Evolutionary conservation across 1,140 invertebrate species (phyloP).

Genomic region (Zaprionus africanus): DNA sequence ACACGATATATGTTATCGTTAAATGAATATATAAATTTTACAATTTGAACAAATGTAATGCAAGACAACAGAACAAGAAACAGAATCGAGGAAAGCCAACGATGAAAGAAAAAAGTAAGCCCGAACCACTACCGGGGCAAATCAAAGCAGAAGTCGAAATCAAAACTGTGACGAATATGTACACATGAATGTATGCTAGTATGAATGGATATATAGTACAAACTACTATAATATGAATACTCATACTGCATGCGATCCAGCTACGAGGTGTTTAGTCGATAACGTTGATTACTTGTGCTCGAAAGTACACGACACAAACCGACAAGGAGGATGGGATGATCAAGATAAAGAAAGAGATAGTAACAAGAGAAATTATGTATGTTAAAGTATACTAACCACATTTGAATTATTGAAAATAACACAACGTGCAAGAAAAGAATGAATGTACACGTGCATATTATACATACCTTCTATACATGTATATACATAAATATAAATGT

Average conservation of each 20-base stretch:
- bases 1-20: conserved; percentile 9
- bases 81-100: background rate
- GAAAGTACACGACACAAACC: conserved; percentile 3
- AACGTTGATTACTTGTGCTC: conserved; percentile 14
- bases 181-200: conserved; percentile 27
- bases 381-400: conserved; percentile 51
- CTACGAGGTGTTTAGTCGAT: conserved; percentile 20
- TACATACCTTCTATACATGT: conserved; percentile 52
- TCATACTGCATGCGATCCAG: conserved; percentile 15
- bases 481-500: conserved; percentile 38
- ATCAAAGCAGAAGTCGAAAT: conserved; percentile 32
- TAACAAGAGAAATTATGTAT: conserved; percentile 40
- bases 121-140: background rate
- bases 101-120: conserved; percentile 7
- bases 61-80: conserved; percentile 43
- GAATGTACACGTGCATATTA: conserved; percentile 29
- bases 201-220: conserved; percentile 5
- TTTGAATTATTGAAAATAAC: conserved; percentile 38
- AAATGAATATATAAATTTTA: conserved; percentile 64
- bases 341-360: background rate
- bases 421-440: conserved; percentile 16
- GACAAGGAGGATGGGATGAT: background rate
- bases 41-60: conserved; percentile 50
- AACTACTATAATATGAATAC: background rate
- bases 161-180: conserved; percentile 36